phyloP scores from a whole-genome alignment of 1,140 invertebrate species.

The Argopecten irradians region DNA sequence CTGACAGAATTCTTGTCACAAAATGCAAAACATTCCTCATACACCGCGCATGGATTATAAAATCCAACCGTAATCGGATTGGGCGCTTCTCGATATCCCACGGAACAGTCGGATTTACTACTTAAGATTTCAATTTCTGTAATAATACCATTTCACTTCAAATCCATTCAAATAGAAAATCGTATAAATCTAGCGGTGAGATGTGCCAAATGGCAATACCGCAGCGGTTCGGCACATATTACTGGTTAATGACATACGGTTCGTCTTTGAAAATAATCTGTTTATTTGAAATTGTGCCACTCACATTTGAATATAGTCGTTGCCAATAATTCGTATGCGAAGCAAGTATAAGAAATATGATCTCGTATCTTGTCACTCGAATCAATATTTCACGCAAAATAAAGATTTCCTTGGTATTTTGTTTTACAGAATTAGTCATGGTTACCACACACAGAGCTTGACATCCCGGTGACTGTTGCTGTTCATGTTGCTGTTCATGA shows the following conservation, averaged over 20 bases:
- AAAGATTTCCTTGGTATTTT: not conserved
- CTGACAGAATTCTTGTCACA: too few species aligned
- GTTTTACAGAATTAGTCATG: too few species aligned
- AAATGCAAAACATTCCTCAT: too few species aligned
- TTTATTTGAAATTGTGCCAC: not conserved
- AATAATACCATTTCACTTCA: not conserved
- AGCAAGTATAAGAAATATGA: not conserved
- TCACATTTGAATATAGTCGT: not conserved
- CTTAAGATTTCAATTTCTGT: not conserved
- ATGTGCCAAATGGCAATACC: not conserved
- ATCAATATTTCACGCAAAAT: not conserved
- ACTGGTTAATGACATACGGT: not conserved
- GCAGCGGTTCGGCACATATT: not conserved
- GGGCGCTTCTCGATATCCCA: not conserved
- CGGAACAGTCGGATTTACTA: not conserved
- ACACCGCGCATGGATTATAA: not conserved
- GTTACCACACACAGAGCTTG: too few species aligned
- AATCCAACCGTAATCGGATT: not conserved
- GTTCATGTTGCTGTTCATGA: too few species aligned
- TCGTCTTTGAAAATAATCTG: not conserved
- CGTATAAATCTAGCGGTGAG: not conserved
- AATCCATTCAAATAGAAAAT: slow-evolving; percentile 19
- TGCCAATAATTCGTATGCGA: slow-evolving; percentile 6
- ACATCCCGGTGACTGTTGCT: too few species aligned
- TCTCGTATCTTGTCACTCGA: not conserved